phyloP scores from a whole-genome alignment of 2,797 vertebrate genomes.

The Typhlichthys eigenmanni region DNA sequence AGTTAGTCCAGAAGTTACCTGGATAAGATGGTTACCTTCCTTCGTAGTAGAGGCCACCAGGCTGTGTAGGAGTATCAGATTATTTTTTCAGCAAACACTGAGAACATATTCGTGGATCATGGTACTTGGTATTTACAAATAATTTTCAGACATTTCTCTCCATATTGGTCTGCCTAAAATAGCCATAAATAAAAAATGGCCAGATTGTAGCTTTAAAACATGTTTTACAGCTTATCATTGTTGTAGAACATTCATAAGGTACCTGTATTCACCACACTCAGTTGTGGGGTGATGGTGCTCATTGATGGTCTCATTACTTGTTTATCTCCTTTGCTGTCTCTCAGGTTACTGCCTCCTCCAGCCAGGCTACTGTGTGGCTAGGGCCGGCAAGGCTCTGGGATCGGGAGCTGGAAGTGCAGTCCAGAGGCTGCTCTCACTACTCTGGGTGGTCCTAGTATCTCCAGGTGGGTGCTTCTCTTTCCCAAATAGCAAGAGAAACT shows the following conservation, averaged over 20 bases:
- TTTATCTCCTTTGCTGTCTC: slow-evolving; percentile 1
- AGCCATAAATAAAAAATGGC: no score
- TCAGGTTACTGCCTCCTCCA: slow-evolving; percentile 64
- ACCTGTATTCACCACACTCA: background rate
- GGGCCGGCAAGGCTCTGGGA: slow-evolving; percentile 66
- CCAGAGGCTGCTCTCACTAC: slow-evolving; percentile 74
- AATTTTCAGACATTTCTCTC: no score
- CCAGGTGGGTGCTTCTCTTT: slow-evolving; percentile 80
- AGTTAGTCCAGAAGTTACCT: no score
- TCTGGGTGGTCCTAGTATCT: slow-evolving; percentile 83
- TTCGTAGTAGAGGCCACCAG: no score
- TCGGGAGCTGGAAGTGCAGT: slow-evolving; percentile 68
- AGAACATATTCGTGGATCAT: no score
- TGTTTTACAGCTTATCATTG: background rate
- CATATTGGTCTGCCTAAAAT: no score
- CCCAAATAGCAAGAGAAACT: background rate
- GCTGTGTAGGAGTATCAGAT: no score
- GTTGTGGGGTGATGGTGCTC: no score
- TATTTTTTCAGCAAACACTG: no score
- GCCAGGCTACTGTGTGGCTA: slow-evolving; percentile 77
- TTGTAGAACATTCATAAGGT: background rate
- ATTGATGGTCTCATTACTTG: background rate
- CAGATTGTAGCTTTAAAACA: background rate
- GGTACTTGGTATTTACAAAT: no score
- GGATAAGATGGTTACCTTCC: no score